These are phyloP conservation scores for Climacteris rufus DNA, from an alignment of 2,113 vertebrate species.

Conservation along the genomic window DNA sequence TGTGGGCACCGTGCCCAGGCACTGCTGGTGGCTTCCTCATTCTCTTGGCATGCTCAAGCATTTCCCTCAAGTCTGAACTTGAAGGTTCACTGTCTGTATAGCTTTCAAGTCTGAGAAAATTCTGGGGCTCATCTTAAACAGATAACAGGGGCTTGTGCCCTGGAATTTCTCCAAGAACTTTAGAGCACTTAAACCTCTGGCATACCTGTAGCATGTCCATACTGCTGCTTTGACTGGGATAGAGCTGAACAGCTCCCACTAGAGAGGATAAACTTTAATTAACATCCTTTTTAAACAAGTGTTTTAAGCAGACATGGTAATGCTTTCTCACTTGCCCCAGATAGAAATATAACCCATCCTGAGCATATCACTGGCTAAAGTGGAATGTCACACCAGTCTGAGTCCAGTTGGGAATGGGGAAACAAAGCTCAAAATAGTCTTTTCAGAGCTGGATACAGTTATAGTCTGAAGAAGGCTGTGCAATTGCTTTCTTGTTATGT, in stretches of 20 bases:
- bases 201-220: neutral
- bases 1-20: neutral
- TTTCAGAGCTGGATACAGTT: neutral
- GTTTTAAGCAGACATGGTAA: neutral
- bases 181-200: neutral
- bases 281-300: neutral
- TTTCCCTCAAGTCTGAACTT: neutral
- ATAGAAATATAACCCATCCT: neutral
- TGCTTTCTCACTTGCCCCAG: neutral
- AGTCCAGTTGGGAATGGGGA: neutral
- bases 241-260: neutral
- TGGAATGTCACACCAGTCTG: neutral
- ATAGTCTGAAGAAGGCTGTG: neutral
- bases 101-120: neutral
- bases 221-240: neutral
- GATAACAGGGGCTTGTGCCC: neutral
- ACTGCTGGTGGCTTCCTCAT: neutral
- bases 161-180: neutral
- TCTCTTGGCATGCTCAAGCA: neutral
- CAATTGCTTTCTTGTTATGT: neutral
- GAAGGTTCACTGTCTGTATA: neutral
- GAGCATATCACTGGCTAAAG: neutral
- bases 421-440: neutral
- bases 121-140: neutral
- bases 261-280: slow-evolving; percentile 2